Percentiles rank a stretch among this genome's conserved stretches.
These are phyloP conservation scores for Syrphus vitripennis DNA, from an alignment of 2,888 invertebrate genomes.

Conservation along the genomic window DNA sequence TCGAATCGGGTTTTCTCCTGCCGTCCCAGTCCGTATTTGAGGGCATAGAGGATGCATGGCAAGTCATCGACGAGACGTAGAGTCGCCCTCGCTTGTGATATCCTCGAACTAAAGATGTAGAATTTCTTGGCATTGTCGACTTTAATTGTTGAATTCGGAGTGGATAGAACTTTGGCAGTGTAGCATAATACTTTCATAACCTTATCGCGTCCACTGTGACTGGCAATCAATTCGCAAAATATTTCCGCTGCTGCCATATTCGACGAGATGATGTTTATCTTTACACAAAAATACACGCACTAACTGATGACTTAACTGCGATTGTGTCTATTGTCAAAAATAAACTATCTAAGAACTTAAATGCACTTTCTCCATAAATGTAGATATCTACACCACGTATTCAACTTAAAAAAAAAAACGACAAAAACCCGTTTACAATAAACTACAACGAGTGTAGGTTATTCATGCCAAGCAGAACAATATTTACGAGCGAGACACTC, in stretches of 20 bases:
- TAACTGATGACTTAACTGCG: slow-evolving; percentile 39
- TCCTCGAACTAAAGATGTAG: slow-evolving; percentile 85
- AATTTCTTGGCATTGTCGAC: slow-evolving; percentile 84
- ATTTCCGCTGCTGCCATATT: slow-evolving; percentile 76
- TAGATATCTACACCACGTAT: slow-evolving; percentile 41
- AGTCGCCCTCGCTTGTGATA: slow-evolving; percentile 89
- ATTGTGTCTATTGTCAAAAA: slow-evolving; percentile 35
- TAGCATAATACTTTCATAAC: slow-evolving; percentile 90
- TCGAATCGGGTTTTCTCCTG: slow-evolving; percentile 83
- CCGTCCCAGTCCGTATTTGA: slow-evolving; percentile 88
- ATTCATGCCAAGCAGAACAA: slow-evolving; percentile 21
- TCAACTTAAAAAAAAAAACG: slow-evolving; percentile 30
- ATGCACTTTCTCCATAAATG: slow-evolving; percentile 29
- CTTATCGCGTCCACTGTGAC: slow-evolving; percentile 93
- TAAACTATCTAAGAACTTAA: slow-evolving; percentile 31
- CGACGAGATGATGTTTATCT: slow-evolving; percentile 5
- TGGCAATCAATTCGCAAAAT: slow-evolving; percentile 88
- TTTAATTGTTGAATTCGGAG: slow-evolving; percentile 84
- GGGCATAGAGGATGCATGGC: slow-evolving; percentile 88
- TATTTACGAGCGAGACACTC: slow-evolving; percentile 43
- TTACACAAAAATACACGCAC: slow-evolving; percentile 37
- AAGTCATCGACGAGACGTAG: slow-evolving; percentile 92
- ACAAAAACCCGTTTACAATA: slow-evolving; percentile 47
- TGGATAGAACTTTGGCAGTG: slow-evolving; percentile 87
- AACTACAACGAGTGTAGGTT: background rate